Evolutionary conservation across 2,797 vertebrate genomes (phyloP), one percentile per base, ranked within the genome.

Genomic region (Liparis tanakae): DNA sequence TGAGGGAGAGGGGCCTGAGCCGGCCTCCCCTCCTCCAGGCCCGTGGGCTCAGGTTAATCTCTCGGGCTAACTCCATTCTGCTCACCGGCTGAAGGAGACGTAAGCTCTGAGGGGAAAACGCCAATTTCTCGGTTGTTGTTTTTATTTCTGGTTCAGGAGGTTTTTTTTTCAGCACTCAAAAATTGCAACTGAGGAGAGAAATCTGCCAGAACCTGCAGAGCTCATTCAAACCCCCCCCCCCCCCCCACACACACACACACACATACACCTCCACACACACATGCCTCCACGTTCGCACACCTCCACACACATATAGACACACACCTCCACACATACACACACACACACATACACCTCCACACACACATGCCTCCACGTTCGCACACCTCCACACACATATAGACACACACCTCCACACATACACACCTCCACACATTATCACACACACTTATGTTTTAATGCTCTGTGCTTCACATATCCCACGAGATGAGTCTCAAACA

Each of bases 1-100:
- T 69, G 58, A 17, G 58, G n/a, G 22, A 43, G 39, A n/a, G 18
- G 22, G 15, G 48, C n/a, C 15, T 7, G 55, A 22, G 70, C 65
- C 68, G 58, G 70, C 62, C 78, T 62, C 50, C 14, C 69, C 72
- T 81, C 76, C 75, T 70, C 72, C 82, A 85, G 82, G 83, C 76
- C 78, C 10, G 1, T 78, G 74, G 37, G 56, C 70, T 87, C 85
- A 85, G 88, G 89, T 88, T 89, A 88, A 89, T 91, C 74, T 74
- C 80, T 87, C 18, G 20, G 62, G 77, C 82, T 54, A 30, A 60
- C 83, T 88, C 89, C 83, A 85, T 86, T 84, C 53, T 59, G 43
- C 74, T 78, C 13, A n/a, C 78, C 64, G 73, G 85, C 76, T 84
- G 85, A 30, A 30, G 25, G 25, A 30, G 25, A 8, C 67, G 66